A percentile compares a stretch with the other conserved stretches of the same genome.
Conservation (phyloP, 30 jellyfish, hydroid and myxozoan species). For the Clytia hemisphaerica region DNA sequence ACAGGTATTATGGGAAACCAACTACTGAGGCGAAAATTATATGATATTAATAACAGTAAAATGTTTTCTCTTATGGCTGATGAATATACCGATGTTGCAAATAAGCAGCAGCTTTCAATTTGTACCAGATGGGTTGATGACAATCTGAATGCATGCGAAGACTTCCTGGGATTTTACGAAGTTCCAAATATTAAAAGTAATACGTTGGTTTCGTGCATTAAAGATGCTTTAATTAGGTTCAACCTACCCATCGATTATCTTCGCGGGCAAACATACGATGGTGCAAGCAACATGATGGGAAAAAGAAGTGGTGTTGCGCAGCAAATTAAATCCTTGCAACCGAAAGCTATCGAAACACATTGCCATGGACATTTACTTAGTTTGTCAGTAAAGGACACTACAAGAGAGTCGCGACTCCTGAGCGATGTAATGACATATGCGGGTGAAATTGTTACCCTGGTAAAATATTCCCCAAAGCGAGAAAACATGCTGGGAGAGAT, state of each 20-base stretch:
- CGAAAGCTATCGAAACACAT: constrained; percentile 17
- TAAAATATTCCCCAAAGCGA: too few species aligned
- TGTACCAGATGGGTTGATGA: constrained; percentile 36
- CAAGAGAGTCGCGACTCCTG: too few species aligned
- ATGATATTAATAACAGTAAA: too few species aligned
- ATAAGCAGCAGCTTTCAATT: constrained; percentile 31
- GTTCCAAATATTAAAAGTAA: constrained; percentile 14
- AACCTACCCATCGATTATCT: constrained; percentile 19
- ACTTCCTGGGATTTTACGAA: constrained; percentile 34
- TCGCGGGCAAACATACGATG: constrained; percentile 29
- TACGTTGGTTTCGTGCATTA: constrained; percentile 1
- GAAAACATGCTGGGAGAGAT: too few species aligned
- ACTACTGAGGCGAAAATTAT: too few species aligned
- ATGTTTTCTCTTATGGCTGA: constrained; percentile 24
- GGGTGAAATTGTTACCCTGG: too few species aligned
- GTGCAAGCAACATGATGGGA: constrained; percentile 31
- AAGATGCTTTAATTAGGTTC: constrained; percentile 21
- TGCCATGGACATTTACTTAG: constrained; percentile 25
- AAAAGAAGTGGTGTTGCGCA: constrained; percentile 24
- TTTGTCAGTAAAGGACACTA: not conserved
- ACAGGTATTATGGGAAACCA: not conserved
- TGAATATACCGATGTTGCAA: constrained; percentile 24
- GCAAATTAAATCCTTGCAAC: constrained; percentile 19
- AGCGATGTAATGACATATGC: too few species aligned
- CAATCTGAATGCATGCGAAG: constrained; percentile 12